These are phyloP conservation scores for Gnathonemus longibarbis DNA, from an alignment of 2,113 vertebrate genomes.

Conservation along the genomic window DNA sequence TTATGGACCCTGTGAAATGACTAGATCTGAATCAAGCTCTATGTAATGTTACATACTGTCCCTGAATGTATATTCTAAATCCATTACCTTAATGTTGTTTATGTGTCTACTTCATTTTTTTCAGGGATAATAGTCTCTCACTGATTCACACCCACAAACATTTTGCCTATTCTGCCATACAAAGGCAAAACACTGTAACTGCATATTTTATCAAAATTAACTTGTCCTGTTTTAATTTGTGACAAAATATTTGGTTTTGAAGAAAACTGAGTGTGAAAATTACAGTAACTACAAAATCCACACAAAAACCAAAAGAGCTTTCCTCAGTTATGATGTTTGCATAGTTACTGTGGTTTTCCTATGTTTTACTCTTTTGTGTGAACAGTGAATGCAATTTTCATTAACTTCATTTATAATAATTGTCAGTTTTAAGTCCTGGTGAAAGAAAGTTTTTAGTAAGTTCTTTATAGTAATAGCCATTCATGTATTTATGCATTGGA, in stretches of 20 bases:
- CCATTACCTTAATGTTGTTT: not conserved
- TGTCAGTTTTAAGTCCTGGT: not conserved
- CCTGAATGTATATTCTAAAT: not conserved
- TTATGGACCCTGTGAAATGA: constrained; percentile 14
- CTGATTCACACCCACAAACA: not conserved
- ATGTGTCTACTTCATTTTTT: not conserved
- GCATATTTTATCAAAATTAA: not conserved
- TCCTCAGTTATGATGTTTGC: not conserved
- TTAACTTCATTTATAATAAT: not conserved
- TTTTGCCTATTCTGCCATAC: not conserved
- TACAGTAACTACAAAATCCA: not conserved
- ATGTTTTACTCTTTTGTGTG: not conserved
- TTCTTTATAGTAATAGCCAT: not conserved
- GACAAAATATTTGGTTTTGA: not conserved
- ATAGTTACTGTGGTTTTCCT: not conserved
- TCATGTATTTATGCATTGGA: not conserved
- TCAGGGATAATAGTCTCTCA: not conserved
- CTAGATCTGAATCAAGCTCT: not conserved
- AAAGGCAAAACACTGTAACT: not conserved
- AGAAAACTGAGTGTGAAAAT: not conserved
- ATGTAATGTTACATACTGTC: not conserved
- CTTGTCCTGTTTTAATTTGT: not conserved
- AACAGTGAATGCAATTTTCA: not conserved
- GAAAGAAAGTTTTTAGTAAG: not conserved
- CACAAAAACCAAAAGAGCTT: not conserved